Percentiles rank a stretch among this genome's conserved stretches.
Conservation (phyloP, 2,797 vertebrate genomes). For the Holocentrus rufus region DNA sequence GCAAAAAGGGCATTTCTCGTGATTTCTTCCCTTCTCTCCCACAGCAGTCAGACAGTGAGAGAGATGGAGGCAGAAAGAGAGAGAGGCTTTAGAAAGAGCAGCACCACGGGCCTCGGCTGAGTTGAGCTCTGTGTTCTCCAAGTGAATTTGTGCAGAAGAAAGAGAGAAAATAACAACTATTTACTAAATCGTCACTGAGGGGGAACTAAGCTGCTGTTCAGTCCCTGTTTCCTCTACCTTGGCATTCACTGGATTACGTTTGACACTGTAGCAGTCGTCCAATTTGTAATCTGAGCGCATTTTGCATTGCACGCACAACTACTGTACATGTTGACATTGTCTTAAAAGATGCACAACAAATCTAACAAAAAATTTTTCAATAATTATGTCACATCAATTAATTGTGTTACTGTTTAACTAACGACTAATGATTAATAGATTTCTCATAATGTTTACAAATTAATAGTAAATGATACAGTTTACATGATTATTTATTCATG, state of each 20-base stretch:
- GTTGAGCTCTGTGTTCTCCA: slow-evolving; percentile 37
- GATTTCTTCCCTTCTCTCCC: slow-evolving; percentile 24
- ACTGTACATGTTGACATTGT: too few species aligned
- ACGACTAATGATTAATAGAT: too few species aligned
- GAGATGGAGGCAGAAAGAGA: slow-evolving; percentile 13
- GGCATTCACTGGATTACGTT: too few species aligned
- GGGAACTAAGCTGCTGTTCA: slow-evolving; percentile 51
- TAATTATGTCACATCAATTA: not conserved
- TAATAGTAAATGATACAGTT: too few species aligned
- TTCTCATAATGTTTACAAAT: too few species aligned
- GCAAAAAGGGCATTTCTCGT: slow-evolving; percentile 6
- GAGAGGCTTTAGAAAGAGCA: slow-evolving; percentile 24
- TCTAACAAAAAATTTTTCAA: too few species aligned
- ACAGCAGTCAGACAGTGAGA: slow-evolving; percentile 23
- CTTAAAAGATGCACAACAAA: too few species aligned
- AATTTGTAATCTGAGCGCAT: too few species aligned
- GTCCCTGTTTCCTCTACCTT: slow-evolving; percentile 20
- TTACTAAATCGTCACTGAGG: slow-evolving; percentile 56
- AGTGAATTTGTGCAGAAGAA: slow-evolving; percentile 55
- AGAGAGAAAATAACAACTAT: slow-evolving; percentile 64
- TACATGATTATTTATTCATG: too few species aligned
- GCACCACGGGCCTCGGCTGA: not conserved
- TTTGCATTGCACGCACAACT: too few species aligned
- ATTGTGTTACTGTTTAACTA: not conserved
- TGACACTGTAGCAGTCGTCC: too few species aligned